Evolutionary conservation across 1,140 invertebrate species (phyloP).

Genomic region (Anastrepha ludens): DNA sequence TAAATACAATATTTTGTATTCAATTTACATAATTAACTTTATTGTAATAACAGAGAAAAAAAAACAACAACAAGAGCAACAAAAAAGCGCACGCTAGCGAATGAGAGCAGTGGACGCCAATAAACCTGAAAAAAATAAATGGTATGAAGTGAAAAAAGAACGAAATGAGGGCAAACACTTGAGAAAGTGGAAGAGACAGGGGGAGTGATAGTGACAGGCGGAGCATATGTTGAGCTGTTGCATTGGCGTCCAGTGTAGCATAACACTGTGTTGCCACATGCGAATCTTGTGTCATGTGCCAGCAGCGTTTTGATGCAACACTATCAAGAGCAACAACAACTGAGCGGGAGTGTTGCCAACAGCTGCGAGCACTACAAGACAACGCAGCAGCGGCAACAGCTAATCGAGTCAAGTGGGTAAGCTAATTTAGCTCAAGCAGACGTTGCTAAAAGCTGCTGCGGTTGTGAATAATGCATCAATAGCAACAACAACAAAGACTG

Average conservation of each 20-base stretch:
- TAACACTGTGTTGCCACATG: neutral
- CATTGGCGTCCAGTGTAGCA: neutral
- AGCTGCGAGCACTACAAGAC: neutral
- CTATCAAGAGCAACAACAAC: neutral
- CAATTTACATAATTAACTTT: slow-evolving; percentile 42
- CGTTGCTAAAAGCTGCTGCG: neutral
- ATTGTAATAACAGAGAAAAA: neutral
- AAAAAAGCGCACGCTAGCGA: neutral
- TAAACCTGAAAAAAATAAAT: slow-evolving; percentile 5
- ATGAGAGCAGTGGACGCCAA: neutral
- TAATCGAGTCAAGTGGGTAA: slow-evolving; percentile 35
- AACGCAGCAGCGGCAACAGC: neutral
- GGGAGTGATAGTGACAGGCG: no score
- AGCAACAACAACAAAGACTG: neutral
- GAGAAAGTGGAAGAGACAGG: neutral
- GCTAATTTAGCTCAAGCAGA: slow-evolving; percentile 11
- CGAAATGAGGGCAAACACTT: neutral
- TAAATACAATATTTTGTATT: neutral
- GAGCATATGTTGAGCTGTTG: neutral
- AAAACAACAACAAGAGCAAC: slow-evolving; percentile 15
- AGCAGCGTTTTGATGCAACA: neutral
- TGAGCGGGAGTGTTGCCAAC: neutral
- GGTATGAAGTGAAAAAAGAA: neutral
- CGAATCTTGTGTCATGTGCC: neutral
- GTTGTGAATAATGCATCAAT: slow-evolving; percentile 23